These are phyloP conservation scores for Brachionus calyciflorus DNA, from an alignment of 1,140 invertebrate species.

Conservation along the genomic window DNA sequence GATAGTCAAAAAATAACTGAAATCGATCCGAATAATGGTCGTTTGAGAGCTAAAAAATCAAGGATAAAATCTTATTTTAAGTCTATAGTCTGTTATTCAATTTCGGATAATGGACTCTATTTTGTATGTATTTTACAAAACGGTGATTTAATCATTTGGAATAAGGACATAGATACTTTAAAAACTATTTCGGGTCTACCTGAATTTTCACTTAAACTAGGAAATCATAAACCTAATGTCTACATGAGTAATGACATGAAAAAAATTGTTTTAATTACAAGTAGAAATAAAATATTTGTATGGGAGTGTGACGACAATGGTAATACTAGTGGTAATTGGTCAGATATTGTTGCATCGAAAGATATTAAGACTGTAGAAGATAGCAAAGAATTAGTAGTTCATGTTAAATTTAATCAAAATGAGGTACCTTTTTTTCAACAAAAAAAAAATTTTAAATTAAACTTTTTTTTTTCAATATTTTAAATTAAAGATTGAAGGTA, in stretches of 20 bases:
- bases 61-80: slow-evolving; percentile 53
- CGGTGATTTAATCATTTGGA: slow-evolving; percentile 58
- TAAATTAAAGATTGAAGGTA: neutral
- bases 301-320: slow-evolving; percentile 53
- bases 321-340: slow-evolving; percentile 53
- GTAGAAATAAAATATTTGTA: slow-evolving; percentile 51
- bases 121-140: slow-evolving; percentile 53
- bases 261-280: slow-evolving; percentile 52
- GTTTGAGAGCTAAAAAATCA: slow-evolving; percentile 54
- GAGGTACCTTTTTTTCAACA: slow-evolving; percentile 41
- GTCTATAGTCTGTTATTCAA: slow-evolving; percentile 50
- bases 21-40: slow-evolving; percentile 58
- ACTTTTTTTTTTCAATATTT: neutral
- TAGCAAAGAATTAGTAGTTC: slow-evolving; percentile 50
- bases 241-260: slow-evolving; percentile 53
- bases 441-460: neutral
- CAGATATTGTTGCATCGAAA: slow-evolving; percentile 49
- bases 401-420: slow-evolving; percentile 52
- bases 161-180: slow-evolving; percentile 56
- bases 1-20: slow-evolving; percentile 51
- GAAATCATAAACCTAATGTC: slow-evolving; percentile 40
- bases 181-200: slow-evolving; percentile 54
- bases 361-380: slow-evolving; percentile 50
- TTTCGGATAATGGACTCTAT: slow-evolving; percentile 53
- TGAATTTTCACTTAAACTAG: slow-evolving; percentile 47